Percentiles rank a stretch among this genome's conserved stretches.
Evolutionary conservation across 2,113 vertebrate species (phyloP).

Genomic region (Cariama cristata): DNA sequence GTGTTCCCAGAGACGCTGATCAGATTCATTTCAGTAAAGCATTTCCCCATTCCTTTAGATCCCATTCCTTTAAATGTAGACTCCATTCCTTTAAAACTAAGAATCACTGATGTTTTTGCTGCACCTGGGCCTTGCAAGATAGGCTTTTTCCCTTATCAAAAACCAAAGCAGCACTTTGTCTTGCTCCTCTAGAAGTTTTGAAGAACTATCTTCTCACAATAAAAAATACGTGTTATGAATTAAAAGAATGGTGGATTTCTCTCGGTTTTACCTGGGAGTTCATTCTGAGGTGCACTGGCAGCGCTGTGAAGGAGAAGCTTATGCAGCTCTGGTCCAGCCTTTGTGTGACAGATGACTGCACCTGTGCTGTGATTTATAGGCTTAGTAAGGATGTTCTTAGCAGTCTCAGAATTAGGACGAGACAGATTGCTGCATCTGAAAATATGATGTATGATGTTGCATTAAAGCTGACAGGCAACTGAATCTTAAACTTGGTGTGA

Average conservation of each 20-base stretch:
- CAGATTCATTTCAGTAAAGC: neutral
- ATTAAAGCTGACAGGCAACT: neutral
- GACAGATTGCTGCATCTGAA: slow-evolving; percentile 26
- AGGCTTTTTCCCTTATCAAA: neutral
- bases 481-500: neutral
- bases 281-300: neutral
- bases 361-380: neutral
- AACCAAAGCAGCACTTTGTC: neutral
- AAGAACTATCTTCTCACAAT: neutral
- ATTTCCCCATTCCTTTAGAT: neutral
- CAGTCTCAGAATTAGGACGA: neutral
- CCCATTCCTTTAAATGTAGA: neutral
- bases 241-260: neutral
- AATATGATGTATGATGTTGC: slow-evolving; percentile 15
- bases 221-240: neutral
- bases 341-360: neutral
- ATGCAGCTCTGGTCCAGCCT: neutral
- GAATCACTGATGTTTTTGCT: neutral
- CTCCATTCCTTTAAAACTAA: neutral
- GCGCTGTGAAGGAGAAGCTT: neutral
- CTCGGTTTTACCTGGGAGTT: neutral
- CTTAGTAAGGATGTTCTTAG: neutral
- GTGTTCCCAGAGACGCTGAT: neutral
- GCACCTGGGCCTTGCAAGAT: neutral
- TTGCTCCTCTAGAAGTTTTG: neutral